A percentile compares a stretch with the other conserved stretches of the same genome.
Conservation (phyloP, 2,113 vertebrate species). For the Ornithorhynchus anatinus region DNA sequence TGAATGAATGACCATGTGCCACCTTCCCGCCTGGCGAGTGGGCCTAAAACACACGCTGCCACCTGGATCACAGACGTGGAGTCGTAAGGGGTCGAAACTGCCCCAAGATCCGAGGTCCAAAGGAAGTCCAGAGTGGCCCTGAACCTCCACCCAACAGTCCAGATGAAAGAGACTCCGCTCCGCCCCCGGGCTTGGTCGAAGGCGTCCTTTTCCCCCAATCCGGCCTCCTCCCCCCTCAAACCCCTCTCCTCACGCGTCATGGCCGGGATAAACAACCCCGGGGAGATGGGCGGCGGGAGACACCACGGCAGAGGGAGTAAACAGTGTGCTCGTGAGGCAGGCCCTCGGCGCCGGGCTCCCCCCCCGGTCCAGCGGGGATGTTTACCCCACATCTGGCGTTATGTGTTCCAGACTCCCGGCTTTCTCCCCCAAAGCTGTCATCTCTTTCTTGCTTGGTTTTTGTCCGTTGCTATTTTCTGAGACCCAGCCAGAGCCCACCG, state of each 20-base stretch:
- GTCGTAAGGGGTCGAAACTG: no score
- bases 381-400: conserved; percentile 64
- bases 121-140: no score
- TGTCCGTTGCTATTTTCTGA: conserved; percentile 38
- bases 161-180: no score
- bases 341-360: background rate
- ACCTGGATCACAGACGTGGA: no score
- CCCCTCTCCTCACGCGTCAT: background rate
- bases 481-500: conserved; percentile 28
- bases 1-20: no score
- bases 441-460: conserved; percentile 44
- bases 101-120: no score
- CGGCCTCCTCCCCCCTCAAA: background rate
- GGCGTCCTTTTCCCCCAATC: background rate
- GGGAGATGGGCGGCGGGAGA: background rate
- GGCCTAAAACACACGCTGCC: no score
- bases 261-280: background rate
- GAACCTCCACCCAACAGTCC: no score
- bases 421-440: conserved; percentile 39
- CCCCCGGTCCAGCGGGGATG: conserved; percentile 42
- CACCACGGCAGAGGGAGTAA: conserved; percentile 9
- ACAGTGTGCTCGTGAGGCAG: conserved; percentile 26
- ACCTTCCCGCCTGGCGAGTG: no score
- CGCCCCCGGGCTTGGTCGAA: no score
- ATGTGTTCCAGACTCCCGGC: conserved; percentile 66